Evolutionary conservation across 2,797 vertebrate species (phyloP), one percentile per base, ranked within the genome.

Genomic region (Melanotaenia parkinsoni): DNA sequence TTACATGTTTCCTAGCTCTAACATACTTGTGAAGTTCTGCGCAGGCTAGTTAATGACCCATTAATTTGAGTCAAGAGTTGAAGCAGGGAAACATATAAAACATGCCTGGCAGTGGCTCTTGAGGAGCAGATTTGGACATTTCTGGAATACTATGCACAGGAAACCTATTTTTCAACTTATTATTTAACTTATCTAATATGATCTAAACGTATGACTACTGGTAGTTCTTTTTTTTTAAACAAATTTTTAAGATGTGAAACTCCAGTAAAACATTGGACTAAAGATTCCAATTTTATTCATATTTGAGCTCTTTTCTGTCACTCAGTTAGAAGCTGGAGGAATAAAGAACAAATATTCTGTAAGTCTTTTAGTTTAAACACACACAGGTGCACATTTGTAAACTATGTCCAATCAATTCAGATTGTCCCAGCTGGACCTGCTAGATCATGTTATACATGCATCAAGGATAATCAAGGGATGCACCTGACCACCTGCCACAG

Each of bases 391-490:
- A 20, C 11, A 61, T 5, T 28, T 64, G 8, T 38, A 50, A 37
- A 64, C 30, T 50, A n/a, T 38, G 22, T 50, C 61, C 0, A 64
- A 64, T 58, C 61, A 50, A 10, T 45, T 22, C 13, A 37, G 32
- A 40, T 59, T 51, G 8, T 10, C 26, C 1, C 20, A 66, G 26
- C 26, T 73, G 45, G 14, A 60, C 56, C 26, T 20, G 16, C 24
- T 37, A 26, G 51, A 38, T 59, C 33, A 50, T 22, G 10, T 37
- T 47, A 12, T 5, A 33, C 1, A 40, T 59, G 16, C 9, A 26
- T 56, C 35, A 43, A 32, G 50, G 50, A 62, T 47, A 38, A 65
- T 65, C 40, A 32, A 72, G 24, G 8, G 20, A 54, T 22, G 50
- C 26, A 43, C 22, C 30, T 13, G 58, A 37, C 16, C 32, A 51